phyloP scores from a whole-genome alignment of 2,797 vertebrate genomes.

The Sebastes hubbsi region DNA sequence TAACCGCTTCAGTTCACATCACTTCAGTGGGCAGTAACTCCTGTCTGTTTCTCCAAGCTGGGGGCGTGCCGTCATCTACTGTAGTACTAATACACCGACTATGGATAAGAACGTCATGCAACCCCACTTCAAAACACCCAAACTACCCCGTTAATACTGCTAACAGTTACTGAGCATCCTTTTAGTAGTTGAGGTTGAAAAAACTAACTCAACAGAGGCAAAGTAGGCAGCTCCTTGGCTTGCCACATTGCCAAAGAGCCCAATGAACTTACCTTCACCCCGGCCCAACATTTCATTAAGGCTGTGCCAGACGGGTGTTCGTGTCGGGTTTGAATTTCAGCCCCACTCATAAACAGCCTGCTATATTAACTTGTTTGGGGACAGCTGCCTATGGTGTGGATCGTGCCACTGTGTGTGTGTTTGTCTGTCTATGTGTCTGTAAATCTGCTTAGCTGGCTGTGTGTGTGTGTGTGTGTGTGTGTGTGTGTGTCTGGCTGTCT shows the following conservation, averaged over 20 bases:
- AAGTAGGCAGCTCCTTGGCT: neutral
- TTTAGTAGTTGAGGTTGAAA: constrained; percentile 6
- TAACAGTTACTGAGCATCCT: constrained; percentile 5
- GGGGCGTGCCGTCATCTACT: too few species aligned
- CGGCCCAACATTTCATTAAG: constrained; percentile 85
- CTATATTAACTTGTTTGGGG: constrained; percentile 89
- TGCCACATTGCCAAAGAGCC: constrained; percentile 44
- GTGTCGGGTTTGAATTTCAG: constrained; percentile 84
- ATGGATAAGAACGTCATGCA: too few species aligned
- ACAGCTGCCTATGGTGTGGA: constrained; percentile 83
- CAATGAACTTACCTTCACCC: constrained; percentile 86
- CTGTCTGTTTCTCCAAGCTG: too few species aligned
- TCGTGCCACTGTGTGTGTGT: constrained; percentile 44
- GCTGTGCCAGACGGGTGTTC: constrained; percentile 83
- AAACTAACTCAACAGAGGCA: constrained; percentile 25
- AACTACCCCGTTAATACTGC: neutral
- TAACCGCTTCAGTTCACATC: too few species aligned
- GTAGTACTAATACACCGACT: too few species aligned
- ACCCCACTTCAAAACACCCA: too few species aligned
- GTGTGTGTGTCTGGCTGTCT: constrained; percentile 42
- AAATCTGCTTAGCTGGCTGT: constrained; percentile 13
- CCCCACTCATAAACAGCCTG: constrained; percentile 86
- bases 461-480: constrained; percentile 54
- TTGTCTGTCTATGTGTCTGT: constrained; percentile 39
- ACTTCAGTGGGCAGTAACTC: too few species aligned